Evolutionary conservation across 2,113 vertebrate species (phyloP).

Genomic region (Hylia prasina): DNA sequence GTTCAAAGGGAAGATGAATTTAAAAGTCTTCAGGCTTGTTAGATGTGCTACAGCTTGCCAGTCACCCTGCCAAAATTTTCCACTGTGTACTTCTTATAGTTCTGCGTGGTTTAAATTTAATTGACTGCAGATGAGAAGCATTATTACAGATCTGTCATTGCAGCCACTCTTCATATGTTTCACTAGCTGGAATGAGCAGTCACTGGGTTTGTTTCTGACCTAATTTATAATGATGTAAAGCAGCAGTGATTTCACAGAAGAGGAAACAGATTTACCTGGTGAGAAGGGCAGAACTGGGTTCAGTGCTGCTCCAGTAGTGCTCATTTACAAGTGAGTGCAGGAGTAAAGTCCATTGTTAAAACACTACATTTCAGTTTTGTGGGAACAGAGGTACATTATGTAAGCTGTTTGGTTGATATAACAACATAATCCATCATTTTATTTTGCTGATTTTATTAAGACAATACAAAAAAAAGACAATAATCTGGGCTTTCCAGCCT

Average conservation of each 20-base stretch:
- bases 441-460: not conserved
- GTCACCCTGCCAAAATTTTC: constrained; percentile 20
- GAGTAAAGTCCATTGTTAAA: not conserved
- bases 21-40: constrained; percentile 14
- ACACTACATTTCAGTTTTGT: not conserved
- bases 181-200: not conserved
- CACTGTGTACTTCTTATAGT: not conserved
- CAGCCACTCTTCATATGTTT: not conserved
- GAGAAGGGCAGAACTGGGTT: not conserved
- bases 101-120: constrained; percentile 13
- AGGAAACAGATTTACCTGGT: not conserved
- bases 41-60: constrained; percentile 14
- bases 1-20: constrained; percentile 12
- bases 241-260: constrained; percentile 8
- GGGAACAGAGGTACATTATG: not conserved
- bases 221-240: constrained; percentile 4
- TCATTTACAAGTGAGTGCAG: not conserved
- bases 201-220: constrained; percentile 9
- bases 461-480: not conserved
- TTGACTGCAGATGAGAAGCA: constrained; percentile 21
- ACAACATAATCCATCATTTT: not conserved
- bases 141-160: not conserved
- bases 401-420: not conserved
- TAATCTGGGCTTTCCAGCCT: not conserved
- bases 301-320: not conserved